phyloP scores from a whole-genome alignment of 1,140 invertebrate genomes.

The Atta texana region DNA sequence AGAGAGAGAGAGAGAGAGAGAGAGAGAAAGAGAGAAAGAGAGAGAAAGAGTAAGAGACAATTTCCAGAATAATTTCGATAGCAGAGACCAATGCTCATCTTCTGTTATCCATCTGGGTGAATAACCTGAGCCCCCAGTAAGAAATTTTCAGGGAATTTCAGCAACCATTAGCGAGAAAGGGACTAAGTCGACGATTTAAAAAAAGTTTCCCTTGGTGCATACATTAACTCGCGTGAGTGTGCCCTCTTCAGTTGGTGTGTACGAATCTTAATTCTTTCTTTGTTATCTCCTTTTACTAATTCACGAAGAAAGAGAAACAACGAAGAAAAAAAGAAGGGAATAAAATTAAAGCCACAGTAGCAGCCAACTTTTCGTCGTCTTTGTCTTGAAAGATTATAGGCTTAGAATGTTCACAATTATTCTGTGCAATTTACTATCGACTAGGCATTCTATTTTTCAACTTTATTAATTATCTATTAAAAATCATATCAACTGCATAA shows the following conservation, averaged over 20 bases:
- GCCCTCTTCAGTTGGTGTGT: conserved; percentile 64
- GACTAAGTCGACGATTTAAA: conserved; percentile 79
- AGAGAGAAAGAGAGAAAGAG: neutral
- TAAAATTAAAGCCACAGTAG: conserved; percentile 72
- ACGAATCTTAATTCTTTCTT: conserved; percentile 84
- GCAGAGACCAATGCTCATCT: conserved; percentile 23
- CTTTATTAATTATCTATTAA: neutral
- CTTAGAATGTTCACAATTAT: conserved; percentile 77
- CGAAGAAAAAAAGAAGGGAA: conserved; percentile 29
- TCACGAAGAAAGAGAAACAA: conserved; percentile 68
- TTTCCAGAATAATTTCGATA: conserved; percentile 58
- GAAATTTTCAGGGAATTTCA: conserved; percentile 65
- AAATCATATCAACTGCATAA: neutral
- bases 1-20: neutral
- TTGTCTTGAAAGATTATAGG: conserved; percentile 83
- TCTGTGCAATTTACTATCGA: conserved; percentile 60
- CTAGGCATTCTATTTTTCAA: neutral
- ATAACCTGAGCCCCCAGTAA: conserved; percentile 32
- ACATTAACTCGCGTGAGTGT: conserved; percentile 76
- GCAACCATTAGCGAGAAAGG: conserved; percentile 77
- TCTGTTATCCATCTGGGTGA: conserved; percentile 55
- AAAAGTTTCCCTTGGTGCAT: conserved; percentile 75
- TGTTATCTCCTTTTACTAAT: conserved; percentile 83
- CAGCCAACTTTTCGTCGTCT: conserved; percentile 80
- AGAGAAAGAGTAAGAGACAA: neutral